These are phyloP conservation scores for Percopsis omiscomaycus DNA, from an alignment of 2,797 vertebrate genomes.

Conservation along the genomic window DNA sequence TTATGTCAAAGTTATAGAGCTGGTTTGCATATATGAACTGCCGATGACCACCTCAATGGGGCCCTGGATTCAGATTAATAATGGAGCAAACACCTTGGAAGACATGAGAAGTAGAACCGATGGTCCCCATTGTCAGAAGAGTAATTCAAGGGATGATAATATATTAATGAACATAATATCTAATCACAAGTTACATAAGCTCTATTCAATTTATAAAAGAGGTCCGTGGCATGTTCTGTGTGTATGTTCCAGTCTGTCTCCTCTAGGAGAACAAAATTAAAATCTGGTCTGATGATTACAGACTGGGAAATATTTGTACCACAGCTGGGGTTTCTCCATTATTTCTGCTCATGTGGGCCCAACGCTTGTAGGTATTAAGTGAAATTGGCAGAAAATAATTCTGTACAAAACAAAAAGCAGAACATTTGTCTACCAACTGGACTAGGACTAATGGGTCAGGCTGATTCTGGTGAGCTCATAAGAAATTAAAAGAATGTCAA, in stretches of 20 bases:
- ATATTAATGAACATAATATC: constrained; percentile 14
- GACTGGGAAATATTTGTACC: constrained; percentile 20
- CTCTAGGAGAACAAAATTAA: constrained; percentile 27
- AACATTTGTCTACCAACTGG: neutral
- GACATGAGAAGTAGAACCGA: neutral
- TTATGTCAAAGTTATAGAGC: constrained; percentile 15
- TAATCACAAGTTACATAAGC: neutral
- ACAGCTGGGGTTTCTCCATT: constrained; percentile 44
- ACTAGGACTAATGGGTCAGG: no score
- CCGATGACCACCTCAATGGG: constrained; percentile 17
- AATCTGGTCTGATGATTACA: constrained; percentile 34
- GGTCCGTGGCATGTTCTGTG: neutral
- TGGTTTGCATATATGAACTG: constrained; percentile 38
- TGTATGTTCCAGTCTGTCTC: constrained; percentile 7
- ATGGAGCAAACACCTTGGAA: neutral
- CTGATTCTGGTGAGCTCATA: no score
- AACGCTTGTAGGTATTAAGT: constrained; percentile 14
- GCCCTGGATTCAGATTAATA: neutral
- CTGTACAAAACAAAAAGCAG: neutral
- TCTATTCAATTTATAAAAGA: constrained; percentile 3
- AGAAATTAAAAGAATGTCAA: no score
- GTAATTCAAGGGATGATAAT: neutral
- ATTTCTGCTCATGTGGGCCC: constrained; percentile 31
- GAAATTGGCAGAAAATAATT: constrained; percentile 13
- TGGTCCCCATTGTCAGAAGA: constrained; percentile 1